phyloP scores from a whole-genome alignment of 1,140 invertebrate species.

The Aethina tumida region DNA sequence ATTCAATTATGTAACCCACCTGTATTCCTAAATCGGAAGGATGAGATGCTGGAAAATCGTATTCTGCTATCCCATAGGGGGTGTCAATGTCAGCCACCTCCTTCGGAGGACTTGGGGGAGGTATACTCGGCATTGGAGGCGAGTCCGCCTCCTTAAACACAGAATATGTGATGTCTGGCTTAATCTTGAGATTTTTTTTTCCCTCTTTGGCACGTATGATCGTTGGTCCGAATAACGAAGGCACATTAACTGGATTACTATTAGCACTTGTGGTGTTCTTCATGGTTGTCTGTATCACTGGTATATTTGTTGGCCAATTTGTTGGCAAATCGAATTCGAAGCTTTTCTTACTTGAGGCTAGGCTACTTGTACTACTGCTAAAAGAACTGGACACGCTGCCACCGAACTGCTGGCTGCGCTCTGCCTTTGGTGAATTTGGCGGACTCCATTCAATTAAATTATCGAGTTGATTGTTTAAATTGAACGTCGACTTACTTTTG shows the following conservation, averaged over 20 bases:
- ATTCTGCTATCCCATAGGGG: conserved; percentile 60
- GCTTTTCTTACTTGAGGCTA: conserved; percentile 33
- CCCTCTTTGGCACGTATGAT: conserved; percentile 29
- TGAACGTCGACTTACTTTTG: conserved; percentile 30
- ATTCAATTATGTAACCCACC: conserved; percentile 35
- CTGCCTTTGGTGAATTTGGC: conserved; percentile 25
- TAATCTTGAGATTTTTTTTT: conserved; percentile 17
- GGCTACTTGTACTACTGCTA: conserved; percentile 33
- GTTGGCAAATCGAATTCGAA: conserved; percentile 26
- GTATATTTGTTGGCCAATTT: conserved; percentile 14
- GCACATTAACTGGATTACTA: conserved; percentile 13
- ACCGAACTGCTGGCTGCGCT: conserved; percentile 21
- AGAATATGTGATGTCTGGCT: conserved; percentile 23
- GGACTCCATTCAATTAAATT: conserved; percentile 32
- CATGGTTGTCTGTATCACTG: conserved; percentile 1
- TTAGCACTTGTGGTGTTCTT: conserved; percentile 8
- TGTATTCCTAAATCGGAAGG: conserved; percentile 62
- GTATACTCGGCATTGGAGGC: conserved; percentile 66
- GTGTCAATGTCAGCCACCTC: conserved; percentile 36
- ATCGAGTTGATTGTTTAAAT: conserved; percentile 20
- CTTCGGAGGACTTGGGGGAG: conserved; percentile 59
- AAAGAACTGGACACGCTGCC: conserved; percentile 34
- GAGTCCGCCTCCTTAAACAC: too few species aligned
- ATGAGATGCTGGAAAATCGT: conserved; percentile 60
- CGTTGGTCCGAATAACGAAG: conserved; percentile 25